Conservation (phyloP, 2,888 invertebrate genomes). For the Willowsia nigromaculata region DNA sequence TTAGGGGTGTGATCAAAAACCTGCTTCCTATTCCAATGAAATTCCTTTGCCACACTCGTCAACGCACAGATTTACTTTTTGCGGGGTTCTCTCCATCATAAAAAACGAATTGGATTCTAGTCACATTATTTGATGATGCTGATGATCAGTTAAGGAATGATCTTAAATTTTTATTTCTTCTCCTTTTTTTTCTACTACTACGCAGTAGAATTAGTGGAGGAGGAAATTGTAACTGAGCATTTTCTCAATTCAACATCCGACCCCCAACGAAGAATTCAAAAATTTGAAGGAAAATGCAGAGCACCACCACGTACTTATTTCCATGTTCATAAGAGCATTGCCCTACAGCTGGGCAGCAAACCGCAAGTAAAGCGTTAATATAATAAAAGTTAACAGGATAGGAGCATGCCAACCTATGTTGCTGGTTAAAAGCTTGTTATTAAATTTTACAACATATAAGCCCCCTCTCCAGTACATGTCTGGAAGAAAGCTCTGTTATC, state of each 20-base stretch:
- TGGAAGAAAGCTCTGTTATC: no score
- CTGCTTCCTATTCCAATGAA: not conserved
- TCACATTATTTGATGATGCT: not conserved
- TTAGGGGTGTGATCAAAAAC: not conserved
- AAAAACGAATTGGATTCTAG: not conserved
- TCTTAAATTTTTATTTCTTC: not conserved
- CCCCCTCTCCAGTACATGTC: no score
- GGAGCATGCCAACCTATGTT: not conserved
- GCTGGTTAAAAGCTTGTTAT: not conserved
- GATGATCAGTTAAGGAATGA: not conserved
- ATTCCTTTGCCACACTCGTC: not conserved
- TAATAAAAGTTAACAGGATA: not conserved
- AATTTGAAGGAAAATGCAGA: no score
- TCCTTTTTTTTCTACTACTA: no score
- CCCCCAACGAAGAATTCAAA: no score
- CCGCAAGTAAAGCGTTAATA: not conserved
- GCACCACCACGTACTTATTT: no score
- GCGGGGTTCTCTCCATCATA: not conserved
- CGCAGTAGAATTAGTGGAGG: not conserved
- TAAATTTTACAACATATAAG: not conserved
- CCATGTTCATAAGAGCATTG: not conserved
- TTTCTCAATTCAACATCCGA: no score
- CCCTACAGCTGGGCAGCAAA: not conserved
- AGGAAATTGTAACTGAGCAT: no score
- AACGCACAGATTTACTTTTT: not conserved